Base-by-base conservation (phyloP, 2,888 invertebrate genomes). In the Dynastes tityus region DNA sequence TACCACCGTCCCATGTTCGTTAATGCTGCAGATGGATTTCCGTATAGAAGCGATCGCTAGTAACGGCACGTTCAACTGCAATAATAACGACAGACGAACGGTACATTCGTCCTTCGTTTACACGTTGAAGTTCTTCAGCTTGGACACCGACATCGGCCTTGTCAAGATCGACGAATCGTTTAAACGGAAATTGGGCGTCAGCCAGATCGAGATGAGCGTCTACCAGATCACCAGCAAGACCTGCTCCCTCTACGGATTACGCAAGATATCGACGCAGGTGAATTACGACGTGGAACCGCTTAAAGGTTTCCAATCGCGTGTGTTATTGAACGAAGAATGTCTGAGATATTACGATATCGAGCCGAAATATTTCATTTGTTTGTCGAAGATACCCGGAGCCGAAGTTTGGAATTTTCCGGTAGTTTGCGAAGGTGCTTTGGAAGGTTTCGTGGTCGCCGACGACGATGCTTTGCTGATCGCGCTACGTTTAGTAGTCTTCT, bases 351-450 rank as follows among this genome's bases (percentile, higher is more conserved):
- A 53, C 29, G 32, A 70, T 16, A 53, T 70, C 13, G 70, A 70
- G 6, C 70, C 70, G 27, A n/a, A 53, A 13, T 51, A 29, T n/a
- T 70, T 70, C 27, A 29, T 70, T 5, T 70, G 70, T 32, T n/a
- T 70, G n/a, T 13, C 51, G 3, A 51, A 27, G 27, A 8, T 53
- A 9, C 22, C n/a, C 11, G 51, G 11, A 22, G n/a, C 70, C 27
- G 55, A 71, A 55, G 55, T 71, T 29, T 71, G 71, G 58, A 71
- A 71, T 37, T 71, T 55, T 55, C 71, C 58, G 16, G 58, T 71
- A 16, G 71, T 71, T 3, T 71, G 71, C 55, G 37, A 13, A 11
- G 55, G 55, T 8, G 55, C 53, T 2, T 37, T 71, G 3, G 58
- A 71, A 53, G 71, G 16, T 5, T 71, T 71, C 16, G 71, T 71